Evolutionary conservation across 2,797 vertebrate genomes (phyloP), one percentile per base, ranked within the genome.

Genomic region (Tenualosa ilisha): DNA sequence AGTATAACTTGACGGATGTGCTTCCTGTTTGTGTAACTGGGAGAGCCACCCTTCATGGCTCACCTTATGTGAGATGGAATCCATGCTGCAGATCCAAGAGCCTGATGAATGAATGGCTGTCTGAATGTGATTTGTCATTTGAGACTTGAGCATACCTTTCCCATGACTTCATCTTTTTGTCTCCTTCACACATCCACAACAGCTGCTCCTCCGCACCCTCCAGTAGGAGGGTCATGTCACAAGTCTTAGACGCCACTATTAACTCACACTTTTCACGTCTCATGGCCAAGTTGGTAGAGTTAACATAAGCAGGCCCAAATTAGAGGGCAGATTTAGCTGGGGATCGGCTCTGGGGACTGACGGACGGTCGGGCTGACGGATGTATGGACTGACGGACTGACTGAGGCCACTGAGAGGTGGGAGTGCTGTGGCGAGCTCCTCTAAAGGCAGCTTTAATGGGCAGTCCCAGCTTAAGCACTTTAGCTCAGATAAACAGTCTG

Each of bases 151-250:
- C 87, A 89, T 86, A 83, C 68, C 49, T 84, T 90, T 90, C 89
- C 86, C 85, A 88, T 89, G 88, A 91, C 86, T 84, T 91, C 88
- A 90, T 87, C 40, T 63, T 6, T 24, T 8, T 17, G 22, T 72
- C 83, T 59, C 26, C 37, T 81, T 81, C 85, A 68, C 82, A 26
- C 86, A 59, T 46, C 1, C 82, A 37, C 46, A 81, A 61, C 89
- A 86, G 87, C 88, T 90, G 88, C 84, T 87, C 81, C 82, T 82
- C 68, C 68, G 49, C 85, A 84, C 82, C 86, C 56, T 85, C 86
- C 56, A 56, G 54, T 7, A 86, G 56, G 46, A 68, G 31, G 63
- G 65, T 26, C 11, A 17, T 20, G 43, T 82, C 82, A 56, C 20
- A 84, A 50, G 84, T 56, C 59, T 84, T 56, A 59, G 26, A 50